Percentiles rank a stretch among this genome's conserved stretches.
These are phyloP conservation scores for Aurelia aurita DNA, from an alignment of 30 jellyfish, hydroid and myxozoan genomes.

Conservation along the genomic window DNA sequence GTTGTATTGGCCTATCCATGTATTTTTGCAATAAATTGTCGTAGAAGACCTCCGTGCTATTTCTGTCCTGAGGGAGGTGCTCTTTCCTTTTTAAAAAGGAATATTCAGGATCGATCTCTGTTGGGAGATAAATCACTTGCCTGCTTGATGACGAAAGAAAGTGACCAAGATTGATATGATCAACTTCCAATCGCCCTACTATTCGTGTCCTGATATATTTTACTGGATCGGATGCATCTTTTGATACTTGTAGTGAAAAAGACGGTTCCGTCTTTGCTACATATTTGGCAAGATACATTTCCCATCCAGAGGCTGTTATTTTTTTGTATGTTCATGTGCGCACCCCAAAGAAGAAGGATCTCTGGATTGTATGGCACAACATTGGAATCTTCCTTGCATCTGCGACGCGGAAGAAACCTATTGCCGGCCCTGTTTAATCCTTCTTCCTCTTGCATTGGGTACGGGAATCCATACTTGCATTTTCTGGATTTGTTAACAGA, in stretches of 20 bases:
- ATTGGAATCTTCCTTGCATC: not conserved
- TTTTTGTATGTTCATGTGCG: no score
- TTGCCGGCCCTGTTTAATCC: slow-evolving; percentile 9
- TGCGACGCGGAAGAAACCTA: slow-evolving; percentile 23
- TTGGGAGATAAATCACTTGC: not conserved
- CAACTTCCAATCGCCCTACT: slow-evolving; percentile 1
- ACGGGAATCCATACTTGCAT: slow-evolving; percentile 9
- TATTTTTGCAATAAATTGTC: not conserved
- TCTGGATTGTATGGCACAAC: not conserved
- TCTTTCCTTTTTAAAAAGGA: no score
- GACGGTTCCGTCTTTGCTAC: not conserved
- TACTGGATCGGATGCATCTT: not conserved
- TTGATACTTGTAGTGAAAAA: not conserved
- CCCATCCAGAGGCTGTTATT: not conserved
- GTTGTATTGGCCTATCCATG: not conserved
- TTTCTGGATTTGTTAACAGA: no score
- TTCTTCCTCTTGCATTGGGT: not conserved
- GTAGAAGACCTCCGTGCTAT: not conserved
- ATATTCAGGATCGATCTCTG: not conserved
- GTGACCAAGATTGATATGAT: not conserved
- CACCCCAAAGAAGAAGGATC: no score
- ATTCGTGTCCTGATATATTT: no score
- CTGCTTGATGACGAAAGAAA: no score
- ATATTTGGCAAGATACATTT: no score
- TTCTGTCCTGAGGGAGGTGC: not conserved